These are phyloP conservation scores for Chloroclysta siterata DNA, from an alignment of 2,888 invertebrate species.

Conservation along the genomic window DNA sequence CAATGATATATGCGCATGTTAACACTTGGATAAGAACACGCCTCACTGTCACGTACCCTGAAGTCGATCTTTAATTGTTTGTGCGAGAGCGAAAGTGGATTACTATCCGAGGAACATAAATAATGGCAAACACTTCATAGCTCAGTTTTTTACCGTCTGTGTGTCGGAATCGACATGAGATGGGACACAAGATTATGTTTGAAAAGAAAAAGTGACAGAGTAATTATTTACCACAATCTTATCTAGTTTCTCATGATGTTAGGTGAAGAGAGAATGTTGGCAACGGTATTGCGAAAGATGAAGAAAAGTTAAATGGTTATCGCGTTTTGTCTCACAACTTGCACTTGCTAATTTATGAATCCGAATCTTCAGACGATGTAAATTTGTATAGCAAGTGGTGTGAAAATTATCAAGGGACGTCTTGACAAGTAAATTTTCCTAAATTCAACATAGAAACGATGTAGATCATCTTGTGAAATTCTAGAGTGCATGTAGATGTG, in stretches of 20 bases:
- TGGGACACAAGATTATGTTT: slow-evolving; percentile 59
- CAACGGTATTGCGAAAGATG: slow-evolving; percentile 42
- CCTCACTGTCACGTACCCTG: slow-evolving; percentile 74
- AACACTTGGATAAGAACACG: slow-evolving; percentile 75
- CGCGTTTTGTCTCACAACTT: no score
- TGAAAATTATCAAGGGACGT: no score
- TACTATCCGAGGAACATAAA: slow-evolving; percentile 47
- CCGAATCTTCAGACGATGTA: no score
- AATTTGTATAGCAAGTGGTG: no score
- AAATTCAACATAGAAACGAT: no score
- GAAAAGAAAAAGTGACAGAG: slow-evolving; percentile 60
- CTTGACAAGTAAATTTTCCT: no score
- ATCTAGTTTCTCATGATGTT: slow-evolving; percentile 34
- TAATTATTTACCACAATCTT: slow-evolving; percentile 54
- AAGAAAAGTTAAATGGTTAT: slow-evolving; percentile 8
- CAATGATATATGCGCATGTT: slow-evolving; percentile 81
- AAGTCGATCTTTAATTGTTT: slow-evolving; percentile 68
- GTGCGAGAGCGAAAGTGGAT: slow-evolving; percentile 62
- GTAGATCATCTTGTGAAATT: no score
- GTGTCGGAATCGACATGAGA: slow-evolving; percentile 50
- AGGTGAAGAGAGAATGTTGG: slow-evolving; percentile 42
- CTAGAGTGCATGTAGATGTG: no score
- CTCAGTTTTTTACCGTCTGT: slow-evolving; percentile 43
- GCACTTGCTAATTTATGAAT: no score
- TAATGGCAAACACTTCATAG: slow-evolving; percentile 38